Evolutionary conservation across 2,113 vertebrate genomes (phyloP).

Genomic region (Ornithorhynchus anatinus): DNA sequence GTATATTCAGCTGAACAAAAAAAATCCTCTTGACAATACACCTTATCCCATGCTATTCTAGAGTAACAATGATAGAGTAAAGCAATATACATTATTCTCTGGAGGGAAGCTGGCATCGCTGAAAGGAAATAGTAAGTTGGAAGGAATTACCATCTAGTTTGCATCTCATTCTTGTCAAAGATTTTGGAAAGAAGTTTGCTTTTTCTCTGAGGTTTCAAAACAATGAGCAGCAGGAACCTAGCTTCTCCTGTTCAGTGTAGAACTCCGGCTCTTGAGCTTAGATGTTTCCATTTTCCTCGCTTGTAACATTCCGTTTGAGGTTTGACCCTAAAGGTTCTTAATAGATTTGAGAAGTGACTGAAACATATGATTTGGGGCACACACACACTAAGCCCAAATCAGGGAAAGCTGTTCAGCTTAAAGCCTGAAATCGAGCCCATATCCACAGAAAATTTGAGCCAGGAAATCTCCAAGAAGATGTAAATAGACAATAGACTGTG

Average conservation of each 20-base stretch:
- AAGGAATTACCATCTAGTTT: not conserved
- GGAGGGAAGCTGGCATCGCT: not conserved
- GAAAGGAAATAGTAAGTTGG: not conserved
- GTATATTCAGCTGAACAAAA: too few relatives aligned
- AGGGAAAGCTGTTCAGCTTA: not conserved
- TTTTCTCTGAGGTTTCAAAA: not conserved
- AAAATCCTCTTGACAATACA: too few relatives aligned
- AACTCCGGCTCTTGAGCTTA: not conserved
- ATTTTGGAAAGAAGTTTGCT: not conserved
- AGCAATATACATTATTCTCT: not conserved
- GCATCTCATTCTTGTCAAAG: fast-evolving
- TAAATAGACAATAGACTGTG: too few relatives aligned
- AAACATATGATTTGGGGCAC: not conserved
- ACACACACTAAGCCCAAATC: not conserved
- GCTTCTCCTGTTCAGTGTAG: not conserved
- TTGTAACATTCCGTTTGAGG: not conserved
- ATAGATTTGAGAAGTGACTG: not conserved
- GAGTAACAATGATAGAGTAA: constrained; percentile 23
- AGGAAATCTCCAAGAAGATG: not conserved
- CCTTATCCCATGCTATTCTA: too few relatives aligned
- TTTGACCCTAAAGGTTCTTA: not conserved
- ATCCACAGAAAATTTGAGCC: not conserved
- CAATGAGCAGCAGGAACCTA: not conserved
- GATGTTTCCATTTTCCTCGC: not conserved
- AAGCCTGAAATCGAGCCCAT: not conserved